Evolutionary conservation across 2,888 invertebrate species (phyloP), one percentile per base, ranked within the genome.

Genomic region (Alviniconcha strummeri): DNA sequence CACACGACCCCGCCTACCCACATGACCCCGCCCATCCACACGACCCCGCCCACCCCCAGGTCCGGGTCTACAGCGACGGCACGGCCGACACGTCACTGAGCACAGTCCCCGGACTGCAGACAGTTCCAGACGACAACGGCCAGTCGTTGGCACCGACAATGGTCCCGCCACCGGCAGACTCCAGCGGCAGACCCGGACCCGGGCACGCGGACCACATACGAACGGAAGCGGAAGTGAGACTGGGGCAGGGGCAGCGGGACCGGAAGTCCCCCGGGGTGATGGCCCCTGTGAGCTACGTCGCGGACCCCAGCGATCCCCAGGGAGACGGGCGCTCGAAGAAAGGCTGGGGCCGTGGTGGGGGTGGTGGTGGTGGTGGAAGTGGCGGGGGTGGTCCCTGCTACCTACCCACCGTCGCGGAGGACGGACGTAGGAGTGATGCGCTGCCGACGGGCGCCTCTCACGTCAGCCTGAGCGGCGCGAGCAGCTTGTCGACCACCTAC

Each of bases 401-500:
- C 74, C 36, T 52, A 8, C 74, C 74, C 11, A 36, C 52, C 9
- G 9, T 52, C 5, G 74, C 36, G 52, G 74, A 52, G 74, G 36
- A 36, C 54, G 52, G 54, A 7, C 11, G n/a, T 11, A 52, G 74
- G 5, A 9, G 9, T 11, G 81, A 2, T n/a, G 81, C 57, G 7
- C 8, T 56, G 9, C 56, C 56, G 19, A 13, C 36, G 5, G 60
- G 36, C 4, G 55, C 15, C 55, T 17, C 52, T 5, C 11, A 17
- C 6, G 8, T 76, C 19, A 69, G 56, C 71, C n/a, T n/a, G 56
- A 64, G 17, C 71, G 55, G 11, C 77, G 15, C 52, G 69, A 67
- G 36, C 77, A 77, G 56, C 36, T 67, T 36, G 36, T 55, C 77
- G 19, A 69, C 67, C 76, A 56, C 82, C 69, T 19, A 55, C 82